Percentiles rank a stretch among this genome's conserved stretches.
phyloP scores from a whole-genome alignment of 1,140 invertebrate genomes.

The Fopius arisanus region DNA sequence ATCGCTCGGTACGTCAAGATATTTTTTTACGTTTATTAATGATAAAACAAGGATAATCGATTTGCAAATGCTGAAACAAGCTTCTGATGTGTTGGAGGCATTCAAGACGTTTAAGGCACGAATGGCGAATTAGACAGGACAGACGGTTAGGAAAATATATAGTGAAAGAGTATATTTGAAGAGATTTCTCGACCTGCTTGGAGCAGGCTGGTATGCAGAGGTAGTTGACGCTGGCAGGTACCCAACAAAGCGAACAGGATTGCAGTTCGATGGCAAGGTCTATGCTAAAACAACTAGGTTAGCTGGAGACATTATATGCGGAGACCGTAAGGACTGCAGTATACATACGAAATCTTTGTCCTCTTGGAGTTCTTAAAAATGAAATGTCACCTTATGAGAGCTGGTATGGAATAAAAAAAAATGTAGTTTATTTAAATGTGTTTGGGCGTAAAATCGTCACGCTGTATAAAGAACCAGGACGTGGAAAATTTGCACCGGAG shows the following conservation, averaged over 20 bases:
- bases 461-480: too few species aligned
- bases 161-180: not conserved
- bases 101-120: not conserved
- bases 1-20: not conserved
- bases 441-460: not conserved
- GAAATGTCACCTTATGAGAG: not conserved
- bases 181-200: not conserved
- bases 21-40: not conserved
- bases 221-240: not conserved
- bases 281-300: slow-evolving; percentile 6
- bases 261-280: slow-evolving; percentile 38
- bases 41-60: not conserved
- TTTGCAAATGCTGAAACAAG: not conserved
- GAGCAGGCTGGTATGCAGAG: not conserved
- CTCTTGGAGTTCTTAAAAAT: not conserved
- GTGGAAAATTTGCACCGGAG: too few species aligned
- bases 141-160: not conserved
- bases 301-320: slow-evolving; percentile 16
- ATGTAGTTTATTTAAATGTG: not conserved
- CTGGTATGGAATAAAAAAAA: not conserved
- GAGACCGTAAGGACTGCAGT: slow-evolving; percentile 30
- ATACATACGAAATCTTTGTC: slow-evolving; percentile 33
- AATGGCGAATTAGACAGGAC: not conserved
- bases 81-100: not conserved
- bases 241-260: slow-evolving; percentile 42